These are phyloP conservation scores for Rousettus madagascariensis DNA, from an alignment of 2,797 vertebrate genomes.

Conservation along the genomic window DNA sequence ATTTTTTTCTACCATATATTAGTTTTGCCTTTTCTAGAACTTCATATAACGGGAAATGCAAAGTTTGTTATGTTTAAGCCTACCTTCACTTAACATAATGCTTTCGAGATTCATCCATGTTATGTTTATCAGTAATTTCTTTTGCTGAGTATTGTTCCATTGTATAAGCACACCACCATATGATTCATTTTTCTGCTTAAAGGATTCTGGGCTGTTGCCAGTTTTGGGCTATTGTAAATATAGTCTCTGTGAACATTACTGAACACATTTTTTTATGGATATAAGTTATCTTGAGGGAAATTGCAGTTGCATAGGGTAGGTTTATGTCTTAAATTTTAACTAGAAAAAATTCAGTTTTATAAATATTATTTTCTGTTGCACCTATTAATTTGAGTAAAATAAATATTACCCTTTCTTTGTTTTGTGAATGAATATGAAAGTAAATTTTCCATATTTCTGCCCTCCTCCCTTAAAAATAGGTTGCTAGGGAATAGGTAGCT, in stretches of 20 bases:
- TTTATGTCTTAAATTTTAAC: slow-evolving; percentile 28
- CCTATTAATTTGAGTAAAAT: neutral
- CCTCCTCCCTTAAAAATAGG: neutral
- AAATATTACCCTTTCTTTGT: slow-evolving; percentile 2
- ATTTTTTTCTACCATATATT: neutral
- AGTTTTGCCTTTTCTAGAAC: neutral
- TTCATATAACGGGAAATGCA: neutral
- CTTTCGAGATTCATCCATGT: neutral
- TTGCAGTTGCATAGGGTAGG: neutral
- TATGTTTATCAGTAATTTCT: neutral
- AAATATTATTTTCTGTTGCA: neutral
- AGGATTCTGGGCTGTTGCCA: neutral
- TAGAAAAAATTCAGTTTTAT: neutral
- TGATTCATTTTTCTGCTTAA: neutral
- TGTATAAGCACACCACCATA: neutral
- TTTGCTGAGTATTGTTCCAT: neutral
- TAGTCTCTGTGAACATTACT: neutral
- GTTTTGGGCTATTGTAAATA: neutral
- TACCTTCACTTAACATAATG: neutral
- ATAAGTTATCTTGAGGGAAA: neutral
- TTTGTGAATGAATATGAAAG: slow-evolving; percentile 29
- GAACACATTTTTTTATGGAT: neutral
- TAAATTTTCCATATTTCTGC: neutral
- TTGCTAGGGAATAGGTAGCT: slow-evolving; percentile 8
- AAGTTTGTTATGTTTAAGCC: neutral